Base-by-base conservation (phyloP, 2,797 vertebrate species). In the Vespertilio murinus region DNA sequence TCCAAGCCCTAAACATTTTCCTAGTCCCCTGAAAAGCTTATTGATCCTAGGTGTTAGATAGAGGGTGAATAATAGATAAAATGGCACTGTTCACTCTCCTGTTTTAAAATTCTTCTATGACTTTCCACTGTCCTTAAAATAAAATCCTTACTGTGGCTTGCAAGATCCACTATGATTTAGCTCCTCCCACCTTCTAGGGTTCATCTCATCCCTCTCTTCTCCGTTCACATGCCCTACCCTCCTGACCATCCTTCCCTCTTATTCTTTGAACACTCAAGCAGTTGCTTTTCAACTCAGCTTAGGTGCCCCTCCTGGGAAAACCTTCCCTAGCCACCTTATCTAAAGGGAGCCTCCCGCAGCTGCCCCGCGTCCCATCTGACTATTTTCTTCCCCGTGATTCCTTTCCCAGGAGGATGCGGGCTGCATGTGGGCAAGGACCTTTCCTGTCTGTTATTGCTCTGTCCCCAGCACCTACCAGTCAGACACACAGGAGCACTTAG, bases 71-170 rank as follows among this genome's bases (percentile, higher is more conserved):
- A 77, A 49, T 78, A 71, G 75, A 65, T 86, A 59, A 90, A 81
- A 56, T 69, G 40, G 23, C 0, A 2, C 18, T 28, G 16, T 64
- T 91, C 35, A 40, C 2, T 61, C 18, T 80, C 13, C 49, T 71
- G 61, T 42, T 91, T 84, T 35, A 74, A 47, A 80, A 85, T 59
- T 64, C 12, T 86, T 69, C 10, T 84, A 22, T 79, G 88, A 52
- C 67, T 87, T 95, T 70, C 42, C 73, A 52, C 33, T 67, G 13
- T 74, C 83, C 59, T 49, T 74, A 74, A 87, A 92, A 64, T 28
- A 89, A 95, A 84, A 90, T 49, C 28, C 22, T 89, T 86, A 45
- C 56, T 61, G 25, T 74, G 71, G 49, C 25, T 47, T 47, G 38
- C 13, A 86, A n/a, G 47, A 56, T 64, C 18, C 45, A 47, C 64